Base-by-base conservation (phyloP, 2,797 vertebrate species). In the Dendrocincla fuliginosa region DNA sequence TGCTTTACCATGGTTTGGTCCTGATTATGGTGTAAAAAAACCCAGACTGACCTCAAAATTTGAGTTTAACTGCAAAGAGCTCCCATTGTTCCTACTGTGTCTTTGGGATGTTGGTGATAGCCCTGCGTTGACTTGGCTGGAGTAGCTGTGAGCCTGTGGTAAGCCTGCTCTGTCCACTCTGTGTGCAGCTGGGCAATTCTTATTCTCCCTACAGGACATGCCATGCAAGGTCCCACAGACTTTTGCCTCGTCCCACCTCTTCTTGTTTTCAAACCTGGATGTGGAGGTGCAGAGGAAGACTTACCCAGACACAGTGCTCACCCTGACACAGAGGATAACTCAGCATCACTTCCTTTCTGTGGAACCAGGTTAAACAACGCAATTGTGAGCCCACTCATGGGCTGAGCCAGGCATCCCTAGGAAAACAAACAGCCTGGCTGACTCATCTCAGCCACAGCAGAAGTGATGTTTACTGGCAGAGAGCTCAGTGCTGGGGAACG, bases 371-470 rank as follows among this genome's bases (percentile, higher is more conserved):
- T 95, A 92, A 84, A 90, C 68, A 89, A 63, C 22, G 16, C 80
- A 73, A 30, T 30, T 90, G 65, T 24, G 39, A 96, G 87, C 90
- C 89, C 87, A 83, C 79, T 82, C 5, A 0, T 2, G 32, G 84
- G 69, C 94, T 88, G 78, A 93, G 91, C 79, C 86, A 78, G 82
- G 90, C 85, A 81, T 93, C 91, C 90, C 83, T 64, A 49, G 90
- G 93, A 96, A 95, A 96, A 91, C 96, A 96, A 95, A 85, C 87
- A 96, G 89, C 89, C 80, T 88, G 90, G 42, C 80, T 96, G 96
- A 88, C 78, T 94, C 53, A 96, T 93, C 94, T 84, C 75, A 60
- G 85, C 92, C 80, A 35, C 25, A n/a, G 84, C 86, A 95, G 74
- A 92, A 95, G 78, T 74, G 91, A 84, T 91, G 78, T 91, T 94